Evolutionary conservation across 2,888 invertebrate species (phyloP).

Genomic region (Belgica antarctica): DNA sequence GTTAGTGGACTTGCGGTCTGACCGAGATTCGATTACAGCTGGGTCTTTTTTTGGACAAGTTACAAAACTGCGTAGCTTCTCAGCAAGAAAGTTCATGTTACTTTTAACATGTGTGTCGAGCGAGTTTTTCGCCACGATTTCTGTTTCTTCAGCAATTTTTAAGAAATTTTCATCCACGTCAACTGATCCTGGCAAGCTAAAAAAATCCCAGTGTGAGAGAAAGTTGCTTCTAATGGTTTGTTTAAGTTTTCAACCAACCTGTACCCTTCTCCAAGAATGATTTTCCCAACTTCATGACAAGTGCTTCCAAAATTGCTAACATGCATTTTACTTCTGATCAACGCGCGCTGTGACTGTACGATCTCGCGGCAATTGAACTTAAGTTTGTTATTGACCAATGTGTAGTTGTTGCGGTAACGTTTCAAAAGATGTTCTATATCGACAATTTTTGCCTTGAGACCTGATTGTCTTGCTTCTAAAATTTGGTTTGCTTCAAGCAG

Average conservation of each 20-base stretch:
- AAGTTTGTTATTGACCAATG: background rate
- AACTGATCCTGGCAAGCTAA: constrained; percentile 16
- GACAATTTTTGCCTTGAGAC: background rate
- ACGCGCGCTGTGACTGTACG: constrained; percentile 2
- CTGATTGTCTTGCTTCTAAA: background rate
- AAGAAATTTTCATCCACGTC: background rate
- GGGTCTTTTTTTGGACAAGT: no score
- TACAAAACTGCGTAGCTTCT: background rate
- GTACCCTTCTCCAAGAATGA: background rate
- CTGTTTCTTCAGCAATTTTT: constrained; percentile 3
- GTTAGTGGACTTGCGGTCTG: no score
- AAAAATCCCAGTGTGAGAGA: no score
- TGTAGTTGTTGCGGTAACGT: background rate
- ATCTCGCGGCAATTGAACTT: constrained; percentile 10
- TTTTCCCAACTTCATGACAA: constrained; percentile 20
- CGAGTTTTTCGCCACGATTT: background rate
- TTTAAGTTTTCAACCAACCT: background rate
- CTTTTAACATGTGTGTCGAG: background rate
- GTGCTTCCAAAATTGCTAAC: background rate
- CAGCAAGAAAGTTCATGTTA: background rate
- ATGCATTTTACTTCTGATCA: background rate
- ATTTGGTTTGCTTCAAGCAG: background rate
- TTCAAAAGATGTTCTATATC: background rate
- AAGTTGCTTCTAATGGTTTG: no score
- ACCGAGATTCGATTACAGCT: no score